Percentiles rank a stretch among this genome's conserved stretches.
phyloP scores from a whole-genome alignment of 2,113 vertebrate species.

The Hystrix cristata region DNA sequence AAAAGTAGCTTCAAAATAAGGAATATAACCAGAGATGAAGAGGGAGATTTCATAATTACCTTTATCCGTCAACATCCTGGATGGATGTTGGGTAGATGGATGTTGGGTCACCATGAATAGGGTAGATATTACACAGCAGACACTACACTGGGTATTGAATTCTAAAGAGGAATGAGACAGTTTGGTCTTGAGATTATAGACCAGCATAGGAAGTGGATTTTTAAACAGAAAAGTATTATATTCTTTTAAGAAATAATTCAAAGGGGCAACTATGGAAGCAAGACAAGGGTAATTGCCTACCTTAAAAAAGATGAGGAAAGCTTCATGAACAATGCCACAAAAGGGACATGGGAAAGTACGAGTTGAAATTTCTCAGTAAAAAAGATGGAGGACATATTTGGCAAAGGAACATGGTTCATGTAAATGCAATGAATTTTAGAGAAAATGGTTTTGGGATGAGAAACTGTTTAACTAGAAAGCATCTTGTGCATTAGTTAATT shows the following conservation, averaged over 20 bases:
- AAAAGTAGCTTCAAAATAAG: neutral
- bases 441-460: neutral
- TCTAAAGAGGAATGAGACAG: neutral
- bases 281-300: neutral
- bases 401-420: neutral
- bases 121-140: neutral
- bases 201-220: neutral
- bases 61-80: neutral
- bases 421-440: neutral
- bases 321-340: neutral
- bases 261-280: neutral
- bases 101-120: neutral
- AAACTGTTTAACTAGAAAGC: neutral
- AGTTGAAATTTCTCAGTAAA: neutral
- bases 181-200: neutral
- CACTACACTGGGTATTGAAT: neutral
- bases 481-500: neutral
- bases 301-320: neutral
- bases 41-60: neutral
- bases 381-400: neutral
- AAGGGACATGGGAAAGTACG: neutral
- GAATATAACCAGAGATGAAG: neutral
- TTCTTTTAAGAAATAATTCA: neutral
- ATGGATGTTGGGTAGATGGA: too few species aligned
- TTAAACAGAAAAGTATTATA: constrained; percentile 34